These are phyloP conservation scores for Ophiothrix spiculata DNA, from an alignment of 35 echinoderm and acorn worm species.

Conservation along the genomic window DNA sequence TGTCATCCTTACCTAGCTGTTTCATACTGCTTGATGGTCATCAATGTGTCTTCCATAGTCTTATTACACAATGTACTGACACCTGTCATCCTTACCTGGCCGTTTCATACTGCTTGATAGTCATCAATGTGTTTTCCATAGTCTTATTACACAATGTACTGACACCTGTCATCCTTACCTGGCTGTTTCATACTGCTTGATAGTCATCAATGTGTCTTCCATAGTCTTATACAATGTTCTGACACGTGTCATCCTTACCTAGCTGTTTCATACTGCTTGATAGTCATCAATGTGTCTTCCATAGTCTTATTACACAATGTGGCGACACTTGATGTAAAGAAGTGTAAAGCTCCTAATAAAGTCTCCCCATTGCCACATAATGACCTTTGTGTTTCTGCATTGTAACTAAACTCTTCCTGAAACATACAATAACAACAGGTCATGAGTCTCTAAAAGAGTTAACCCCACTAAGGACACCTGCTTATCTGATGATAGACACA, in stretches of 20 bases:
- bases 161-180: slow-evolving; percentile 96
- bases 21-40: slow-evolving; percentile 85
- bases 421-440: too few relatives aligned
- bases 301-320: slow-evolving; percentile 99
- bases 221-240: slow-evolving; percentile 99
- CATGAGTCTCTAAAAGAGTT: too few relatives aligned
- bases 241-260: slow-evolving; percentile 96
- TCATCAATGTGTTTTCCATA: slow-evolving; percentile 91
- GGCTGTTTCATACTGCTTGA: slow-evolving; percentile 85
- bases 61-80: slow-evolving; percentile 99
- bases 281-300: slow-evolving; percentile 88
- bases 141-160: slow-evolving; percentile 99
- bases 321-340: slow-evolving; percentile 97
- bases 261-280: slow-evolving; percentile 85
- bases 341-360: slow-evolving; percentile 83
- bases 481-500: too few relatives aligned
- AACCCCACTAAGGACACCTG: too few relatives aligned
- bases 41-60: slow-evolving; percentile 94
- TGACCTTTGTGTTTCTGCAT: slow-evolving; percentile 88
- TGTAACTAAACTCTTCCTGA: slow-evolving; percentile 93
- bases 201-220: slow-evolving; percentile 88
- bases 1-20: slow-evolving; percentile 93
- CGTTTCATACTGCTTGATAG: slow-evolving; percentile 82
- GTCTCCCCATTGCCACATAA: slow-evolving; percentile 88
- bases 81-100: slow-evolving; percentile 94